Conservation (phyloP, 2,888 invertebrate genomes). For the Cremastinae sp. region DNA sequence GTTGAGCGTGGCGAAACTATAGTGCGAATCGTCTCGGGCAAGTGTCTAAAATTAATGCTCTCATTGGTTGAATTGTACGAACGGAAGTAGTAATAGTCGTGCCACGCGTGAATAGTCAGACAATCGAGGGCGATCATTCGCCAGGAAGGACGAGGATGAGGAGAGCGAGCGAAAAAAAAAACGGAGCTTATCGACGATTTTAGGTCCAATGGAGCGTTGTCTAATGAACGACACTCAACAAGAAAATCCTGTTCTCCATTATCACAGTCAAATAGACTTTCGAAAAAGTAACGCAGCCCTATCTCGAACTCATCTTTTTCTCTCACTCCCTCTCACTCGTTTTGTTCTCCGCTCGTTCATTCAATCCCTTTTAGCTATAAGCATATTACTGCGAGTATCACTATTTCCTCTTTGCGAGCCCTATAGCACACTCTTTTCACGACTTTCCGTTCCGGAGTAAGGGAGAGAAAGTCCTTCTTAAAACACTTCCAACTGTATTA, state of each 20-base stretch:
- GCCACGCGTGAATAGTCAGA: conserved; percentile 13
- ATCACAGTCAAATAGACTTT: conserved; percentile 44
- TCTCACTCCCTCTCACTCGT: not conserved
- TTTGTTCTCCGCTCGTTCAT: not conserved
- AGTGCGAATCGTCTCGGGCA: too few species aligned
- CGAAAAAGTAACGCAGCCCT: conserved; percentile 1
- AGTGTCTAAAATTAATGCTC: not conserved
- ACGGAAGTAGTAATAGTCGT: not conserved
- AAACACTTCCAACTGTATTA: conserved; percentile 49
- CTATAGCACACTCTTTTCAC: conserved; percentile 6
- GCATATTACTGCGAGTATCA: conserved; percentile 9
- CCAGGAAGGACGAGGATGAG: too few species aligned
- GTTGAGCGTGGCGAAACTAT: too few species aligned
- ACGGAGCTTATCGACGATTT: conserved; percentile 35
- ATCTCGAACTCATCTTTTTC: too few species aligned
- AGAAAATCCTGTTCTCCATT: conserved; percentile 34
- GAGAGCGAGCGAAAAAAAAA: conserved; percentile 1
- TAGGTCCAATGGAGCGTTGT: conserved; percentile 33
- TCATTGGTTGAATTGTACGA: not conserved
- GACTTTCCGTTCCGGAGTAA: conserved; percentile 1
- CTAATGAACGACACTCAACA: conserved; percentile 31
- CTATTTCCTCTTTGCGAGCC: conserved; percentile 10
- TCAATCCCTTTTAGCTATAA: not conserved
- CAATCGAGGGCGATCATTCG: conserved; percentile 3
- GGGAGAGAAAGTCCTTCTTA: conserved; percentile 24